A percentile compares a stretch with the other conserved stretches of the same genome.
These are phyloP conservation scores for Rhynchomys soricoides DNA, from an alignment of 2,113 vertebrate species.

Conservation along the genomic window DNA sequence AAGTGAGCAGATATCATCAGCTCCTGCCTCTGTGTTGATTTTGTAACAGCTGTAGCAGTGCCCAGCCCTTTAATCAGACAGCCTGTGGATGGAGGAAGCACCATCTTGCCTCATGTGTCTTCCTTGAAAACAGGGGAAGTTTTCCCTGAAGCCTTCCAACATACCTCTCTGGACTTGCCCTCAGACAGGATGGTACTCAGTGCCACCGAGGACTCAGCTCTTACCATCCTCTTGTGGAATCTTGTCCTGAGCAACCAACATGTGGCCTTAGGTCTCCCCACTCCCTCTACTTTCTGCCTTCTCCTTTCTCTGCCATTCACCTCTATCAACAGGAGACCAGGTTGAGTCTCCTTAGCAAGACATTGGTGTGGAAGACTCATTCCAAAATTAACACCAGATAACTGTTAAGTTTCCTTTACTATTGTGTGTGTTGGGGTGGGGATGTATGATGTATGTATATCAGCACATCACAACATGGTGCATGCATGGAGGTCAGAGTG, in stretches of 20 bases:
- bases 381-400: background rate
- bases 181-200: background rate
- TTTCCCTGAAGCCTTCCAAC: background rate
- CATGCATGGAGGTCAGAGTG: background rate
- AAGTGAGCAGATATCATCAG: accelerated
- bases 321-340: background rate
- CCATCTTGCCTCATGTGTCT: background rate
- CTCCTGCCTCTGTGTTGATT: background rate
- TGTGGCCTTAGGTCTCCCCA: too few species aligned
- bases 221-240: background rate
- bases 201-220: background rate
- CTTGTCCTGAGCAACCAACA: background rate
- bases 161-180: background rate
- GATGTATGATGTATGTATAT: background rate
- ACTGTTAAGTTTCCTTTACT: too few species aligned
- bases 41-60: background rate
- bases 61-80: background rate
- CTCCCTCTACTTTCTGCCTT: accelerated
- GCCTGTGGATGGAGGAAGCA: background rate
- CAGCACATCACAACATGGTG: background rate
- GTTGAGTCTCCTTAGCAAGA: background rate
- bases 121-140: background rate
- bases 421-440: background rate
- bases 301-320: background rate
- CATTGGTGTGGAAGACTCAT: background rate